Percentiles rank a stretch among this genome's conserved stretches.
These are phyloP conservation scores for Microtus oregoni DNA, from an alignment of 2,113 vertebrate genomes.

Conservation along the genomic window DNA sequence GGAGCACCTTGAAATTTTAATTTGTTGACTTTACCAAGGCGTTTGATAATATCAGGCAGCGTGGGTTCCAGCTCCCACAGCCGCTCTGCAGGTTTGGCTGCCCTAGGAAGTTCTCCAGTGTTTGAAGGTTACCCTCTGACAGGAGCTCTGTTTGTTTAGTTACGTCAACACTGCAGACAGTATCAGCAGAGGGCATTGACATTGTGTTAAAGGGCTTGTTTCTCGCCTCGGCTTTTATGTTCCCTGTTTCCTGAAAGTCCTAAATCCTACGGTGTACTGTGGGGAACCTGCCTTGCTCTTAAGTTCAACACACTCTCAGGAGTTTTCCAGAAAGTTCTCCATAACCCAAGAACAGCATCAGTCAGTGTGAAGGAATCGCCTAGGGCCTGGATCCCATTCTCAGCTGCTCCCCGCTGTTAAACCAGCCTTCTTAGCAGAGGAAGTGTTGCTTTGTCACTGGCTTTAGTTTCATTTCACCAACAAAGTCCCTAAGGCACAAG, in stretches of 20 bases:
- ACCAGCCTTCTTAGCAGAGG: background rate
- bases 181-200: background rate
- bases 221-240: background rate
- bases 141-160: slow-evolving; percentile 41
- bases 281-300: background rate
- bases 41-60: slow-evolving; percentile 55
- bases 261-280: background rate
- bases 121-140: slow-evolving; percentile 43
- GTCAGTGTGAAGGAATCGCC: background rate
- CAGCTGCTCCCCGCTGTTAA: background rate
- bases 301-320: background rate
- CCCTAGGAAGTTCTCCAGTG: slow-evolving; percentile 46
- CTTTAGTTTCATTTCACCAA: background rate
- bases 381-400: background rate
- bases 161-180: background rate
- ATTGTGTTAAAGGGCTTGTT: background rate
- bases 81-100: slow-evolving; percentile 67
- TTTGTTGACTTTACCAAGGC: slow-evolving; percentile 62
- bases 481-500: background rate
- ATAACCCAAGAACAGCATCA: background rate
- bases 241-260: background rate
- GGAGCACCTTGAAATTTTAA: slow-evolving; percentile 50
- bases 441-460: background rate
- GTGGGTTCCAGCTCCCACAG: slow-evolving; percentile 20
- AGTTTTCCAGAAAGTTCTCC: slow-evolving; percentile 5